These are phyloP conservation scores for Dromius quadrimaculatus DNA, from an alignment of 2,888 invertebrate species.

Conservation along the genomic window DNA sequence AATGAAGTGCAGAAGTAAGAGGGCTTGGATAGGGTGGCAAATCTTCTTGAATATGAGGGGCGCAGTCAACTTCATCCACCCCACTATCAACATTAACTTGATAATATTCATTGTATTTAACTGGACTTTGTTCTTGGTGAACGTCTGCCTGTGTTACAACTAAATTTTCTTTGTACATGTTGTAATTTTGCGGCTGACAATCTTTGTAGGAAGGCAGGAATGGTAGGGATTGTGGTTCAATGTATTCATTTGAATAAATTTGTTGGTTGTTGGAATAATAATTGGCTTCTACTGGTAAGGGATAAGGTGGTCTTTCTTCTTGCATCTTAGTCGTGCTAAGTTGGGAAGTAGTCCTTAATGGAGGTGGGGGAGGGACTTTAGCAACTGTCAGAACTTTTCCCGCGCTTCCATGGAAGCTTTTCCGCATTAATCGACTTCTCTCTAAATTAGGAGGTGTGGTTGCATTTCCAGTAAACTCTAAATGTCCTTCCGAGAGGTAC, in stretches of 20 bases:
- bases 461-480: constrained; percentile 77
- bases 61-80: constrained; percentile 76
- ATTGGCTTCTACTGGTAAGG: constrained; percentile 62
- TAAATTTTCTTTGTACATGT: constrained; percentile 67
- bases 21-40: constrained; percentile 87
- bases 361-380: constrained; percentile 88
- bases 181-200: constrained; percentile 46
- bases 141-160: constrained; percentile 89
- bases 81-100: constrained; percentile 67
- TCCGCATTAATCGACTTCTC: constrained; percentile 88
- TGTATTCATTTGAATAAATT: constrained; percentile 68
- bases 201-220: constrained; percentile 70
- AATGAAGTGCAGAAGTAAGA: constrained; percentile 81
- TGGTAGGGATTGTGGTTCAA: constrained; percentile 75
- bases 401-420: constrained; percentile 88
- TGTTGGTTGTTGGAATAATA: constrained; percentile 58
- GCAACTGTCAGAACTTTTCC: constrained; percentile 85
- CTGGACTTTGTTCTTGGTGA: constrained; percentile 83
- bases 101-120: constrained; percentile 64
- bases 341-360: constrained; percentile 87
- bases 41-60: constrained; percentile 68
- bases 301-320: constrained; percentile 69
- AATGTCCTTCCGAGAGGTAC: constrained; percentile 88
- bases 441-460: constrained; percentile 81
- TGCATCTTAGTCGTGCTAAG: constrained; percentile 78